A percentile compares a stretch with the other conserved stretches of the same genome.
Conservation (phyloP, 2,797 vertebrate species). For the Manis crassicaudata region DNA sequence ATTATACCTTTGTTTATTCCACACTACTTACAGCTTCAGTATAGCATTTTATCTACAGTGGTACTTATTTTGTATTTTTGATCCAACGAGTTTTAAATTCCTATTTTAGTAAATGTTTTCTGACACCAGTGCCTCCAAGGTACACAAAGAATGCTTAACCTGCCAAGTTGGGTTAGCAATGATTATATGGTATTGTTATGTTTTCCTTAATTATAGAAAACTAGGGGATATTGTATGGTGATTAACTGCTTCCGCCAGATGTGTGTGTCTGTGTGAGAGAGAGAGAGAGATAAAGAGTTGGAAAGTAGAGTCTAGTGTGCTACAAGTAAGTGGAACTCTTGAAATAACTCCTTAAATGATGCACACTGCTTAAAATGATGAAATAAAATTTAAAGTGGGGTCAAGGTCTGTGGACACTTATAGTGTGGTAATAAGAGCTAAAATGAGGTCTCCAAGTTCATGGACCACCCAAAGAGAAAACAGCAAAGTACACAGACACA, state of each 20-base stretch:
- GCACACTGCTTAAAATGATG: not conserved
- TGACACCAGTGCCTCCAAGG: not conserved
- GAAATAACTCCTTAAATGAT: not conserved
- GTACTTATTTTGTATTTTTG: not conserved
- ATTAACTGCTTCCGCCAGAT: not conserved
- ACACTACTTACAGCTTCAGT: not conserved
- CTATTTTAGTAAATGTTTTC: conserved; percentile 1
- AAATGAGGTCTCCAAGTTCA: not conserved
- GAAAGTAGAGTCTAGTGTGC: not conserved
- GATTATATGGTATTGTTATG: not conserved
- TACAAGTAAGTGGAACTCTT: not conserved
- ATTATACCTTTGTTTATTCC: not conserved
- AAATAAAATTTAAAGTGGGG: not conserved
- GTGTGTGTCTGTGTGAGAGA: not conserved
- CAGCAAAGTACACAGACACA: not conserved
- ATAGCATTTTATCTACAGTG: not conserved
- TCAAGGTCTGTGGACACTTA: not conserved
- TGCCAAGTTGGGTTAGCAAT: not conserved
- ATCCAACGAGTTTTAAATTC: not conserved
- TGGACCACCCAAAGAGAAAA: not conserved
- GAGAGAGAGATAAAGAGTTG: not conserved
- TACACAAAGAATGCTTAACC: not conserved
- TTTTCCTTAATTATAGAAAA: not conserved
- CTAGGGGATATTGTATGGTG: not conserved
- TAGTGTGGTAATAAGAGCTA: conserved; percentile 3